These are phyloP conservation scores for Meteorus colon DNA, from an alignment of 2,888 invertebrate species.

Conservation along the genomic window DNA sequence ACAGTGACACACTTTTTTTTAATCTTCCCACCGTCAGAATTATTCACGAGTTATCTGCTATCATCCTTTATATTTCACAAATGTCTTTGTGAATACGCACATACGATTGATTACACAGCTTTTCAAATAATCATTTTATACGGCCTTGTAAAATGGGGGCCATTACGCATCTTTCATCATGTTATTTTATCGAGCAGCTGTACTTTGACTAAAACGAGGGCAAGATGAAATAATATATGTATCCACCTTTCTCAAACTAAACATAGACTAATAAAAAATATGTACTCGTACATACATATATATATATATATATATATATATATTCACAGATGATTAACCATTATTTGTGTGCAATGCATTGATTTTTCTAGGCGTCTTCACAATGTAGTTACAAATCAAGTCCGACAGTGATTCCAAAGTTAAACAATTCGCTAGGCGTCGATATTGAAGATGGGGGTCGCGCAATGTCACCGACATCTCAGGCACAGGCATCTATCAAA, in stretches of 20 bases:
- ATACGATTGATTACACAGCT: constrained; percentile 63
- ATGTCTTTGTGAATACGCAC: constrained; percentile 33
- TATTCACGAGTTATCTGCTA: constrained; percentile 45
- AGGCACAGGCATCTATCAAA: constrained; percentile 76
- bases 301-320: background rate
- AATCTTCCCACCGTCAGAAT: constrained; percentile 31
- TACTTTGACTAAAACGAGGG: constrained; percentile 30
- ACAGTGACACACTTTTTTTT: constrained; percentile 31
- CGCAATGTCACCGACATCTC: constrained; percentile 76
- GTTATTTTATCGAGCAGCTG: constrained; percentile 43
- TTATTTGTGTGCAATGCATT: background rate
- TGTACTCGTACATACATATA: background rate
- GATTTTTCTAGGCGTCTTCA: constrained; percentile 75
- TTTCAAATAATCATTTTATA: constrained; percentile 60
- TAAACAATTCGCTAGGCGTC: constrained; percentile 77
- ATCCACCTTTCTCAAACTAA: constrained; percentile 26
- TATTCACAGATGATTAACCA: background rate
- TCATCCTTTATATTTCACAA: constrained; percentile 49
- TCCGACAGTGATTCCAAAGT: constrained; percentile 77
- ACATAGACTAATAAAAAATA: constrained; percentile 33
- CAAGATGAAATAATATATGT: constrained; percentile 28
- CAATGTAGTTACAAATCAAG: constrained; percentile 81
- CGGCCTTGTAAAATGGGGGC: constrained; percentile 57
- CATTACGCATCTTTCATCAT: constrained; percentile 44
- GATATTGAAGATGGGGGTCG: constrained; percentile 76